These are phyloP conservation scores for Lithophane socia DNA, from an alignment of 2,888 invertebrate species.

Conservation along the genomic window DNA sequence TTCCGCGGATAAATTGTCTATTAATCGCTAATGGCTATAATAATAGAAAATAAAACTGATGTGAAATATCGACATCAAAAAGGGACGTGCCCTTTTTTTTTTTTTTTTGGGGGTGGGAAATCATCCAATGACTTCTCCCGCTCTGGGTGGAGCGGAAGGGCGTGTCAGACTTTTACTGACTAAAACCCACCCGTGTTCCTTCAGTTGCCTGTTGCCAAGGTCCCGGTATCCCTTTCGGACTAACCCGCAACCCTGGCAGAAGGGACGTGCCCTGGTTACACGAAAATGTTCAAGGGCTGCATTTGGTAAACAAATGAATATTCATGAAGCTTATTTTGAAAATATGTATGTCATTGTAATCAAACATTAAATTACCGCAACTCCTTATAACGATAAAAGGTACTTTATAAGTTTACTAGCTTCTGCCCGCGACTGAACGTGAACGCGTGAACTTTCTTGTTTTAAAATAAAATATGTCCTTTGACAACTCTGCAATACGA, in stretches of 20 bases:
- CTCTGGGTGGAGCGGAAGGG: too few relatives aligned
- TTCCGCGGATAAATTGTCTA: too few relatives aligned
- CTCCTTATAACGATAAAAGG: neutral
- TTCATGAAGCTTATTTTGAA: constrained; percentile 24
- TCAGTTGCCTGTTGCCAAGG: too few relatives aligned
- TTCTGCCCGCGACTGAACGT: too few relatives aligned
- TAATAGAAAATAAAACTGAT: neutral
- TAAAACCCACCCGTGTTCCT: too few relatives aligned
- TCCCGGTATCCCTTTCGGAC: too few relatives aligned
- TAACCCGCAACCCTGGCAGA: too few relatives aligned
- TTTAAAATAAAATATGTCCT: too few relatives aligned
- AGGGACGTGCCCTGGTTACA: constrained; percentile 9
- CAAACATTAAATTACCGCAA: neutral
- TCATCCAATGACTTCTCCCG: too few relatives aligned
- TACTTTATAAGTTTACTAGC: neutral
- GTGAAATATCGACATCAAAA: neutral
- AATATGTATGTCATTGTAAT: constrained; percentile 32
- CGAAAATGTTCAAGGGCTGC: constrained; percentile 19
- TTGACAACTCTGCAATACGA: neutral
- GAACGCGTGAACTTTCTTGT: too few relatives aligned
- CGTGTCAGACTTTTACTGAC: too few relatives aligned
- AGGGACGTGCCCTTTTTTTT: constrained; percentile 5
- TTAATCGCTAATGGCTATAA: neutral
- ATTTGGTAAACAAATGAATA: constrained; percentile 31
- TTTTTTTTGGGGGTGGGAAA: too few relatives aligned